Conservation (phyloP, 2,113 vertebrate genomes). For the Cariama cristata region DNA sequence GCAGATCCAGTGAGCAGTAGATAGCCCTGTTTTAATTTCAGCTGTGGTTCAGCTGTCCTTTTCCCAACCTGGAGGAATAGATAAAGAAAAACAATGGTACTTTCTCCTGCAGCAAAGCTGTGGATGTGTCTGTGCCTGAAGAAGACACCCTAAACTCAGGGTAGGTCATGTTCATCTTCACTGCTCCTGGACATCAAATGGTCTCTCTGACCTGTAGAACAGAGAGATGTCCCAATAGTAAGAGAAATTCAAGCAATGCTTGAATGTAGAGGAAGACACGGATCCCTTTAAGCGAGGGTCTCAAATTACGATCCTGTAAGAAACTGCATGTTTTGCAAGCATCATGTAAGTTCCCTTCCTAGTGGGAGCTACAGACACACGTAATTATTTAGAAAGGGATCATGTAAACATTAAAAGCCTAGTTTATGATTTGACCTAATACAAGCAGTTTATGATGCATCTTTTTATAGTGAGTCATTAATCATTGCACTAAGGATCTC, state of each 20-base stretch:
- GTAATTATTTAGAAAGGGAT: constrained; percentile 47
- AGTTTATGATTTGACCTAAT: constrained; percentile 59
- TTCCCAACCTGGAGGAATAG: not conserved
- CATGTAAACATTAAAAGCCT: constrained; percentile 42
- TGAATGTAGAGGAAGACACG: not conserved
- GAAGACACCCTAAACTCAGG: not conserved
- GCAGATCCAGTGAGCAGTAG: not conserved
- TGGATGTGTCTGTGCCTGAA: not conserved
- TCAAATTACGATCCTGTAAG: not conserved
- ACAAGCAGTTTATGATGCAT: constrained; percentile 50
- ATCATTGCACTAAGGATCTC: constrained; percentile 39
- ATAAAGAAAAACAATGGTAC: not conserved
- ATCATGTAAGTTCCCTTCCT: not conserved
- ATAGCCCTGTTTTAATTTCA: not conserved
- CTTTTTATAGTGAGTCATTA: constrained; percentile 50
- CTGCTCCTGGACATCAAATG: not conserved
- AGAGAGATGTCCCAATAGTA: not conserved
- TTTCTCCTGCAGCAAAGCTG: not conserved
- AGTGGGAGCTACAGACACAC: not conserved
- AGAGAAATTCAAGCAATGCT: not conserved
- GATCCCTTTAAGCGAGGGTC: not conserved
- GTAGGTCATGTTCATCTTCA: not conserved
- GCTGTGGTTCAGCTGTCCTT: not conserved
- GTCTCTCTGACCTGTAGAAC: not conserved
- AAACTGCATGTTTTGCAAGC: not conserved